A percentile compares a stretch with the other conserved stretches of the same genome.
phyloP scores from a whole-genome alignment of 2,888 invertebrate genomes.

The Brassicogethes aeneus region DNA sequence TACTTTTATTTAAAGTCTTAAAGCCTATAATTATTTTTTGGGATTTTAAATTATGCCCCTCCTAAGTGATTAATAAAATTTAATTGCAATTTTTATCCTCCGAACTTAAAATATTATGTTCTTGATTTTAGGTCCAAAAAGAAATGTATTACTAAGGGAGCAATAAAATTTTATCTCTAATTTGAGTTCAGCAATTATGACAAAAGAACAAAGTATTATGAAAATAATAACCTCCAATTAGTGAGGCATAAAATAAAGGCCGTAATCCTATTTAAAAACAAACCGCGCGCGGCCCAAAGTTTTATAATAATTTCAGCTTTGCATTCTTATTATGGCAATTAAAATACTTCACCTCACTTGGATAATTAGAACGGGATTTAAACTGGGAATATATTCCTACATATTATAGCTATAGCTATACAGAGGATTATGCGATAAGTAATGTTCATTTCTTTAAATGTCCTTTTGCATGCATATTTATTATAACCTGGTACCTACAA shows the following conservation, averaged over 20 bases:
- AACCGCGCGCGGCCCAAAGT: conserved; percentile 31
- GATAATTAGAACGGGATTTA: conserved; percentile 23
- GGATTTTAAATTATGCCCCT: too few species aligned
- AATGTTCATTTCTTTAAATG: background rate
- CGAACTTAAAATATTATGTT: too few species aligned
- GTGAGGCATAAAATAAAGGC: conserved; percentile 27
- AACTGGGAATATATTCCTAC: too few species aligned
- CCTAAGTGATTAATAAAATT: too few species aligned
- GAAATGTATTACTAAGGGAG: too few species aligned
- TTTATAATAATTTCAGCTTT: conserved; percentile 34
- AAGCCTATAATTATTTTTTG: too few species aligned
- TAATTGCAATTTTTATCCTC: too few species aligned
- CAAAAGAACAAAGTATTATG: conserved; percentile 31
- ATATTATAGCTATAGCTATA: too few species aligned
- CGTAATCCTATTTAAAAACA: conserved; percentile 34
- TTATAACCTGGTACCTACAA: conserved; percentile 11
- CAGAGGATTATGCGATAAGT: background rate
- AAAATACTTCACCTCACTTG: conserved; percentile 29
- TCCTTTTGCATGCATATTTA: too few species aligned
- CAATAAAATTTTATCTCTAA: conserved; percentile 27
- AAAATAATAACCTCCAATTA: conserved; percentile 35
- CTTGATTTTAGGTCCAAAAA: too few species aligned
- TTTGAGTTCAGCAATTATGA: conserved; percentile 27
- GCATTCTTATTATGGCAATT: conserved; percentile 34
- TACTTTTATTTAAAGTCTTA: too few species aligned